These are phyloP conservation scores for Temnothorax unifasciatus DNA, from an alignment of 2,888 invertebrate genomes.

Conservation along the genomic window DNA sequence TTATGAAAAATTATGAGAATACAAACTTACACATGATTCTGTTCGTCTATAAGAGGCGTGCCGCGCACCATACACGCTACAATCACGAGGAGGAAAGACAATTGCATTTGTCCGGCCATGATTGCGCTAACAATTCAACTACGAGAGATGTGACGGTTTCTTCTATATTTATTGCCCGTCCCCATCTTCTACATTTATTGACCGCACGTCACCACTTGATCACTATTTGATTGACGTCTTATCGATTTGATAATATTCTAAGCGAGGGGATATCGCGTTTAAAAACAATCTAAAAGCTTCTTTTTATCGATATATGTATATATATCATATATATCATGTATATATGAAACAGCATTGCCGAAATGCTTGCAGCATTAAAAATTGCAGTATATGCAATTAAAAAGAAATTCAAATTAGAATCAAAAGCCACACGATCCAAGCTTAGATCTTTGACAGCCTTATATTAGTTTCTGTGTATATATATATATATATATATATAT, in stretches of 20 bases:
- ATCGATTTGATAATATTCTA: constrained; percentile 51
- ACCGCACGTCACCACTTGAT: constrained; percentile 22
- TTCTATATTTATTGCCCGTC: constrained; percentile 58
- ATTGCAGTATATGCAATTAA: too few species aligned
- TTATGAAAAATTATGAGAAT: neutral
- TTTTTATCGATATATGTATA: too few species aligned
- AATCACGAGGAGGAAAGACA: constrained; percentile 46
- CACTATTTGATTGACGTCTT: constrained; percentile 49
- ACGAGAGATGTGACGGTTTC: constrained; percentile 9
- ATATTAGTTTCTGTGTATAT: too few species aligned
- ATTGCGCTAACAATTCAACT: neutral
- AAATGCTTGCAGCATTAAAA: too few species aligned
- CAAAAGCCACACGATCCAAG: too few species aligned
- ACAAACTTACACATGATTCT: neutral
- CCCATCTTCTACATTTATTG: constrained; percentile 57
- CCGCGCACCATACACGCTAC: constrained; percentile 46
- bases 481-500: too few species aligned
- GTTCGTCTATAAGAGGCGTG: neutral
- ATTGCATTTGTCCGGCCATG: constrained; percentile 54
- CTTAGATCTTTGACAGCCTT: too few species aligned
- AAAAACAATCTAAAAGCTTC: neutral
- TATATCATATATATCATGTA: too few species aligned
- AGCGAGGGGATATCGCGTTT: neutral
- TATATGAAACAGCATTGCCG: too few species aligned
- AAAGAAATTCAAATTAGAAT: too few species aligned